Base-by-base conservation (phyloP, 2,113 vertebrate genomes). In the Heterotilapia buettikoferi region DNA sequence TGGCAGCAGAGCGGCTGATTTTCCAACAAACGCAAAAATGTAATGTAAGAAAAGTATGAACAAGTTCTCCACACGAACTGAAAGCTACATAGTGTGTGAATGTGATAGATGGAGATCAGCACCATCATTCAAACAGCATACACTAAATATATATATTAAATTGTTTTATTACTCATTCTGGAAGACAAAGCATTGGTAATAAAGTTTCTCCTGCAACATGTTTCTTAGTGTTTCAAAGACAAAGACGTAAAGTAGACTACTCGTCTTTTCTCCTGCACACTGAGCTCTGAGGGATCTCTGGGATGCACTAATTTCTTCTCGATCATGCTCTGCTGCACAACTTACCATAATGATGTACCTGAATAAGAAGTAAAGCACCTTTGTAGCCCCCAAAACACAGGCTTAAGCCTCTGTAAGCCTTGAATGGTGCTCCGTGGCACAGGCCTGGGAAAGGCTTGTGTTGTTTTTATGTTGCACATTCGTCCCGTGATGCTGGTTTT, bases 391-490 rank as follows among this genome's bases (percentile, higher is more conserved):
- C 9, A 5, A 73, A 53, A 26, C 13, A 2, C 21, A 71, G 38
- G 2, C 12, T 16, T 43, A 0, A 45, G 21, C 66, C 38, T 73
- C 38, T 43, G 19, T 45, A 26, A 73, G 21, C 21, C 68, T 19
- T 19, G 43, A 50, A 47, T 76, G 43, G 14, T 47, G 71, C 71
- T 76, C 24, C 16, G 21, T 50, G 26, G 24, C 26, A 76, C 71
- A 76, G 68, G 71, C 71, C 9, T 76, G 16, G 5, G 24, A 29
- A 50, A 31, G 43, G 71, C 24, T 76, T 3, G 21, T 29, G 43
- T 76, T 19, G 71, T 50, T 76, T 50, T 76, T 11, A 3, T 50
- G 71, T 50, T 31, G 43, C 71, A 50, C 71, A 50, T 50, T 50
- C 5, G 71, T 76, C 71, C 43, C 3, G 43, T 31, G 24, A 50